Percentiles rank a stretch among this genome's conserved stretches.
These are phyloP conservation scores for Chelonus insularis DNA, from an alignment of 1,140 invertebrate genomes.

Conservation along the genomic window DNA sequence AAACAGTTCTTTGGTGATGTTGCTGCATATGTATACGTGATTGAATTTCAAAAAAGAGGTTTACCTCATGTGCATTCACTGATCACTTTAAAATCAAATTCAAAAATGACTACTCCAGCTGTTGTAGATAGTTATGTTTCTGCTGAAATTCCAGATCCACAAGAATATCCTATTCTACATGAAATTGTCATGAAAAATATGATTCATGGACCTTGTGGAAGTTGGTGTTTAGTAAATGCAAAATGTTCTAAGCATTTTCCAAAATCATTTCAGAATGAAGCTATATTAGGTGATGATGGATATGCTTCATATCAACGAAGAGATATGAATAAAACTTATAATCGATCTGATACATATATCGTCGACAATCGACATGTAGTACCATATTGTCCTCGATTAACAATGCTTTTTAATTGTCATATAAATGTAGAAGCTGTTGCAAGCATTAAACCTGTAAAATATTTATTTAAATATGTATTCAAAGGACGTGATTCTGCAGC, in stretches of 20 bases:
- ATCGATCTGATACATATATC: background rate
- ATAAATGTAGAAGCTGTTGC: slow-evolving; percentile 5
- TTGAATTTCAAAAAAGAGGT: too few relatives aligned
- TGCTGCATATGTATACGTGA: too few relatives aligned
- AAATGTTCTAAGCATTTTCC: slow-evolving; percentile 1
- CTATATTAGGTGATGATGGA: too few relatives aligned
- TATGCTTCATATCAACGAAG: background rate
- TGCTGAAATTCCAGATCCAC: slow-evolving; percentile 28
- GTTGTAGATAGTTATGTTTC: slow-evolving; percentile 24
- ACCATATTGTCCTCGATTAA: slow-evolving; percentile 5
- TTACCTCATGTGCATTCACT: slow-evolving; percentile 23
- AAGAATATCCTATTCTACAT: slow-evolving; percentile 9
- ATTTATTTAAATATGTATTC: slow-evolving; percentile 8
- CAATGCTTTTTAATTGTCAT: slow-evolving; percentile 17
- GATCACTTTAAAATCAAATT: slow-evolving; percentile 31
- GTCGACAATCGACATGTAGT: slow-evolving; percentile 20
- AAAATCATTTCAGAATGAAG: background rate
- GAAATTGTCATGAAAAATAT: slow-evolving; percentile 28
- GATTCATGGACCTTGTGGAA: slow-evolving; percentile 44
- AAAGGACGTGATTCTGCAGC: background rate
- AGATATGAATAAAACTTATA: background rate
- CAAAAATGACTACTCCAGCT: too few relatives aligned
- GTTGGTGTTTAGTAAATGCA: slow-evolving; percentile 26
- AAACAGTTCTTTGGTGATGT: slow-evolving; percentile 15
- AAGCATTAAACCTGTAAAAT: background rate